These are phyloP conservation scores for Platorchestia sp. DNA, from an alignment of 1,140 invertebrate species.

Conservation along the genomic window DNA sequence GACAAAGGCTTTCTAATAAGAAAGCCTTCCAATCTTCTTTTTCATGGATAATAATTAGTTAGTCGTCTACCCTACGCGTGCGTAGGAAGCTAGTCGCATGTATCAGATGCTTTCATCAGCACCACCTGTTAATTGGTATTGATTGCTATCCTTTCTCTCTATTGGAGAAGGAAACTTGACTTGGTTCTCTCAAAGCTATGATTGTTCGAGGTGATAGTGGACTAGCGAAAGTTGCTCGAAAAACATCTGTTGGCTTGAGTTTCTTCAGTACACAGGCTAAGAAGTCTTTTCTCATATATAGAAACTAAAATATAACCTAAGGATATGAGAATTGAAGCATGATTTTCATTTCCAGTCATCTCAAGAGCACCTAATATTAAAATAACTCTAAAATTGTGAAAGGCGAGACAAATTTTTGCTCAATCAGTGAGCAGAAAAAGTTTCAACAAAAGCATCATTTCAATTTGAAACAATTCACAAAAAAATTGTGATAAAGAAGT, in stretches of 20 bases:
- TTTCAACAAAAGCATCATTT: too few relatives aligned
- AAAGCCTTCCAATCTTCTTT: not conserved
- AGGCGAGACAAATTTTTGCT: not conserved
- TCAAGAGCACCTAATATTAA: not conserved
- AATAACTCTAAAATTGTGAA: not conserved
- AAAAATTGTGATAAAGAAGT: not conserved
- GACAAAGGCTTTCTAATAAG: not conserved
- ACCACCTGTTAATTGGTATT: not conserved
- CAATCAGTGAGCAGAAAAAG: not conserved
- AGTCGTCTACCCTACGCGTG: not conserved
- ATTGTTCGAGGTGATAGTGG: not conserved
- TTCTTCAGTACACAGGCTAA: not conserved
- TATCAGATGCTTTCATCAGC: not conserved
- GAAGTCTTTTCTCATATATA: not conserved
- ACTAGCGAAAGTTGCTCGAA: not conserved
- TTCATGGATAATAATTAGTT: not conserved
- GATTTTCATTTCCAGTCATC: not conserved
- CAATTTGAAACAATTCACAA: not conserved
- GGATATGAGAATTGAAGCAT: too few relatives aligned
- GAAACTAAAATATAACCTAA: not conserved
- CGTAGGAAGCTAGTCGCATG: not conserved
- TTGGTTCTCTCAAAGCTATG: not conserved
- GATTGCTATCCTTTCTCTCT: not conserved
- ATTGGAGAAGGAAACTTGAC: not conserved
- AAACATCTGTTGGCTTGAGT: not conserved